phyloP scores from a whole-genome alignment of 2,888 invertebrate genomes.

The Amiota minor region DNA sequence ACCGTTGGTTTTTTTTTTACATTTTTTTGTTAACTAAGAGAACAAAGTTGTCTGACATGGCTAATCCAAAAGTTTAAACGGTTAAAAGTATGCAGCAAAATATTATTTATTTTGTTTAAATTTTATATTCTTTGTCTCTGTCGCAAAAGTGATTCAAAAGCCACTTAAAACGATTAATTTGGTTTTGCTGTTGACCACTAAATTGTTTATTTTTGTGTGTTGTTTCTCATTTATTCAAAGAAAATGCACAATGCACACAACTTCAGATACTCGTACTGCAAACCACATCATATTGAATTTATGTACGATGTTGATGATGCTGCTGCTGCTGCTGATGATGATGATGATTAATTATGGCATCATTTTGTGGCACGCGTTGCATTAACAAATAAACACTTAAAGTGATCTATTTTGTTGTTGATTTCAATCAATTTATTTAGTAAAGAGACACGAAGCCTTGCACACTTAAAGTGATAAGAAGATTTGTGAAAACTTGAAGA shows the following conservation, averaged over 20 bases:
- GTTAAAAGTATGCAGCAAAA: not conserved
- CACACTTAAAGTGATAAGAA: no score
- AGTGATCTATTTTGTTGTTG: not conserved
- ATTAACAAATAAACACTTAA: constrained; percentile 5
- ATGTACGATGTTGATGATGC: no score
- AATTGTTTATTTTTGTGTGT: not conserved
- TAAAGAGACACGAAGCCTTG: no score
- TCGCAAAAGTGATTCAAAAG: not conserved
- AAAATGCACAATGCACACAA: constrained; percentile 18
- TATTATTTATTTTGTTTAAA: not conserved
- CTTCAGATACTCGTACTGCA: not conserved
- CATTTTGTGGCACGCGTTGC: constrained; percentile 50
- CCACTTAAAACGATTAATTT: constrained; percentile 6
- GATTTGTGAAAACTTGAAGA: no score
- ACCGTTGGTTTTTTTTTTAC: not conserved
- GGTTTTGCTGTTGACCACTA: constrained; percentile 6
- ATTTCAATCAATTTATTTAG: not conserved
- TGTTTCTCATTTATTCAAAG: not conserved
- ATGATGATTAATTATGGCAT: constrained; percentile 64
- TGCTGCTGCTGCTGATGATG: constrained; percentile 24
- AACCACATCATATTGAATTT: not conserved
- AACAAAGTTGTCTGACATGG: no score
- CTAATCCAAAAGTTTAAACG: constrained; percentile 15
- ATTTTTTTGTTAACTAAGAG: no score
- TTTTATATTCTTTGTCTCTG: not conserved